Base-by-base conservation (phyloP, 2,888 invertebrate genomes). In the Masnerella sp. region DNA sequence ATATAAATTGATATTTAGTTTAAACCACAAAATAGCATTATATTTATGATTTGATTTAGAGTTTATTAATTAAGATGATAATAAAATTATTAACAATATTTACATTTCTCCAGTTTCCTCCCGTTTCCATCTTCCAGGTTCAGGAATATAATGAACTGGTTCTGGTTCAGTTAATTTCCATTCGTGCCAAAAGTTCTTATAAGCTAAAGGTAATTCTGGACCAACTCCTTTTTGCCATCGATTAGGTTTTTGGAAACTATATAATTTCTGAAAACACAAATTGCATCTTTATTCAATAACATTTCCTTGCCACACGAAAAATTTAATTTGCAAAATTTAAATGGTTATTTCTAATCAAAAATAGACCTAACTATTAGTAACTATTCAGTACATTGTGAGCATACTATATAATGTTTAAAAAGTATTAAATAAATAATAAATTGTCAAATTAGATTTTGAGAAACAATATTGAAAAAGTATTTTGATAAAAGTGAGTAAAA, bases 161-260 rank as follows among this genome's bases (percentile, higher is more conserved):
- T 88, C 81, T 0, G 91, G 90, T 74, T 90, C 89, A 52, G 91
- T 89, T 0, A 91, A 79, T 85, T 93, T 94, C 95, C 96, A 96
- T 89, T 96, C 96, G 69, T 89, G 90, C 91, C 93, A 95, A 87
- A 96, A 96, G 82, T 95, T 96, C 83, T 92, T 93, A 82, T 96
- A 96, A 0, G 93, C 94, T 70, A 91, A 91, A 0, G 96, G 96
- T 54, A 96, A 87, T 77, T 90, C 89, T 0, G 91, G 88, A 4
- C 92, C 94, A 72, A 93, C 88, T 0, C 94, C 94, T 3, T n/a
- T 74, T 1, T 38, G 2, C 82, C 83, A 86, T 18, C 58, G 40
- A 20, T 15, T 62, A n/a, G 62, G 49, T 56, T 43, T 70, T 34
- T 17, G 11, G 5, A 20, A 1, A 18, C 38, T 38, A 47, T 56